phyloP scores from a whole-genome alignment of 2,797 vertebrate genomes.

The Tamandua tetradactyla region DNA sequence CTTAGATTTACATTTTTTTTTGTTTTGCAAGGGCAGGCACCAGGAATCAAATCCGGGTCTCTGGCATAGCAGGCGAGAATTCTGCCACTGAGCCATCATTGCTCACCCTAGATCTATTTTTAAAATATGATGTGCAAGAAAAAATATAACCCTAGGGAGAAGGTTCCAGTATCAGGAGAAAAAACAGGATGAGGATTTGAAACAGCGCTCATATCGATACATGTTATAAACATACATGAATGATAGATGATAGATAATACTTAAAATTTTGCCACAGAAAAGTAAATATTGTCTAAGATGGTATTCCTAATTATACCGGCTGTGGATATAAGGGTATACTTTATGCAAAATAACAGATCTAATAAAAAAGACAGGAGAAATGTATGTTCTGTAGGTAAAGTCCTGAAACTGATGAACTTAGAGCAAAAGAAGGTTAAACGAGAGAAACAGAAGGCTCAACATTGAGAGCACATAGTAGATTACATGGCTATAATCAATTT shows the following conservation, averaged over 20 bases:
- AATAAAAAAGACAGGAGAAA: not conserved
- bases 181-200: not conserved
- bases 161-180: not conserved
- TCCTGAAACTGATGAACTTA: not conserved
- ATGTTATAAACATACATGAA: not conserved
- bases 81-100: too few species aligned
- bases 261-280: not conserved
- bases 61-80: too few species aligned
- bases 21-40: too few species aligned
- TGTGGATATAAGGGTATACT: not conserved
- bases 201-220: not conserved
- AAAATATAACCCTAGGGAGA: not conserved
- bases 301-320: not conserved
- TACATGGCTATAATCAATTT: not conserved
- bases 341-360: not conserved
- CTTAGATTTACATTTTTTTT: too few species aligned
- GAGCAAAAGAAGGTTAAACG: not conserved
- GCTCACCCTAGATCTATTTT: too few species aligned
- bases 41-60: too few species aligned
- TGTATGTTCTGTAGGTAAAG: not conserved
- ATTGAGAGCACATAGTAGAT: accelerated
- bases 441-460: not conserved
- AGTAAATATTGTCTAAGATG: not conserved
- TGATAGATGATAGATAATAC: not conserved
- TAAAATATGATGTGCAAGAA: not conserved